phyloP scores from a whole-genome alignment of 2,113 vertebrate species.

The Podocnemis expansa region DNA sequence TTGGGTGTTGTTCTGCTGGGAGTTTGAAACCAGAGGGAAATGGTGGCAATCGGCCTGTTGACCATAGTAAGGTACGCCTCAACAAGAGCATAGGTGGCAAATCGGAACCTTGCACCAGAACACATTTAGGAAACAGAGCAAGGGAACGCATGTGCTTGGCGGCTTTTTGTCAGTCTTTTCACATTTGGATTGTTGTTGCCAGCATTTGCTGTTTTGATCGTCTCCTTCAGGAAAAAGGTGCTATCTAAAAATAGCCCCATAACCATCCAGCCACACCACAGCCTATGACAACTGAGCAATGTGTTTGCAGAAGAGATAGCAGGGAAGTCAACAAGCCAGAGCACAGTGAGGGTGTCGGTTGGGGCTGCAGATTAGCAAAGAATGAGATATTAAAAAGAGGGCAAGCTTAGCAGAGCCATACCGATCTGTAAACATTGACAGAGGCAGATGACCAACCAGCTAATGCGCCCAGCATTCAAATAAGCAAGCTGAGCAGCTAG shows the following conservation, averaged over 20 bases:
- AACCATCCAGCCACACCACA: background rate
- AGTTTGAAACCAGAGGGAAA: background rate
- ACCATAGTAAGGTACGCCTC: background rate
- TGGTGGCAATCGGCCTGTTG: background rate
- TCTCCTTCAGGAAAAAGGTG: slow-evolving; percentile 44
- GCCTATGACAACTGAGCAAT: background rate
- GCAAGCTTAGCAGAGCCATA: background rate
- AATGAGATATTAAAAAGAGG: background rate
- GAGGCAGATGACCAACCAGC: background rate
- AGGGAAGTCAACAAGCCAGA: background rate
- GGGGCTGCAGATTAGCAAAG: background rate
- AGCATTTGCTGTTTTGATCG: slow-evolving; percentile 9
- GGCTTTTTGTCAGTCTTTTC: background rate
- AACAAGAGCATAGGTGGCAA: background rate
- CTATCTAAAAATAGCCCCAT: slow-evolving; percentile 24
- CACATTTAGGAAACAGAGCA: background rate
- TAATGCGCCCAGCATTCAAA: background rate
- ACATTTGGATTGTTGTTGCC: background rate
- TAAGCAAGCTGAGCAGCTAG: slow-evolving; percentile 26
- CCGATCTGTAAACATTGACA: background rate
- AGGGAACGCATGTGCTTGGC: background rate
- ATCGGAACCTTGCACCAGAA: background rate
- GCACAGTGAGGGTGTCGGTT: background rate
- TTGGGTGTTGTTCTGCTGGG: background rate
- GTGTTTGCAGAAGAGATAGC: background rate